Evolutionary conservation across 2,888 invertebrate species (phyloP), one percentile per base, ranked within the genome.

Genomic region (Apotomis capreana): DNA sequence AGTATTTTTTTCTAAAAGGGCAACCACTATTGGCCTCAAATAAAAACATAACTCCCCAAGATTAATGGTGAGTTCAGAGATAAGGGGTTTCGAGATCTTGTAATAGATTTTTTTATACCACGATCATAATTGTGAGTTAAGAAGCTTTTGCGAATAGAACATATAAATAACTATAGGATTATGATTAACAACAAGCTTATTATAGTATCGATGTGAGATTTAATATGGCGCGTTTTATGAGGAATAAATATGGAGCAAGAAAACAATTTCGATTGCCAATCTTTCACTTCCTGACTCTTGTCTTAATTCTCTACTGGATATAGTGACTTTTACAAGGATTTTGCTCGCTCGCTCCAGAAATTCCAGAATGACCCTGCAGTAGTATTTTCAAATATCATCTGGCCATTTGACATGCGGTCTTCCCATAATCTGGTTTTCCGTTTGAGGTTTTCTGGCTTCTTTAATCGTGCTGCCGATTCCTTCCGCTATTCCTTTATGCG

Each of bases 1-100:
- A 72, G 72, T 12, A 59, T 68, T 72, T 68, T 71, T 72, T 72
- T 63, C 61, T 12, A 37, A 26, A 63, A 58, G 44, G 60, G 52
- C 52, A 55, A 51, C 58, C 52, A 57, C 57, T 46, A 61, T 62
- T 59, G 72, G 68, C 15, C 37, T 54, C 52, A 59, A 68, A 72
- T 72, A 68, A 68, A 68, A 72, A 68, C 68, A 63, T 72, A 68
- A 68, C 68, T 62, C 60, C 37, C 5, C n/a, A 68, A 72, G 72
- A 72, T 72, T 63, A 63, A 72, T 72, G 71, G 68, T 62, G 44
- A 40, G 9, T 55, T 51, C 4, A 62, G 4, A 60, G 71, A 68
- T 72, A 72, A 68, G 72, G 55, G 60, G 52, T 63, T 71, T 63
- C 6, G 71, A 58, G 58, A 55, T 36, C 52, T 51, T 71, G 57